A percentile compares a stretch with the other conserved stretches of the same genome.
These are phyloP conservation scores for Podarcis raffonei DNA, from an alignment of 2,113 vertebrate species.

Conservation along the genomic window DNA sequence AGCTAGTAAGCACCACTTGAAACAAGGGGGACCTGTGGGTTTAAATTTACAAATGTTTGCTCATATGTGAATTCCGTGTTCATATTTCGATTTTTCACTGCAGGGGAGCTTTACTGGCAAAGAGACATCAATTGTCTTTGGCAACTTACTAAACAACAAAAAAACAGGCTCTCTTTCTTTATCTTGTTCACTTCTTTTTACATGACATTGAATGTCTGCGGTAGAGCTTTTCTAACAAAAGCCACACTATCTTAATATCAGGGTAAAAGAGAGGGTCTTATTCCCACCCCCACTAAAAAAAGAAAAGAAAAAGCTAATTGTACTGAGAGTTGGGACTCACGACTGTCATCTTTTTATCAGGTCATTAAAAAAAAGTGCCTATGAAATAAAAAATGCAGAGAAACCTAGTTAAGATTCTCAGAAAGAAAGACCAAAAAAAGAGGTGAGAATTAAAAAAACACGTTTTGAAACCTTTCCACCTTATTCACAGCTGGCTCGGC, in stretches of 20 bases:
- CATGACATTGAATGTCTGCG: conserved; percentile 7
- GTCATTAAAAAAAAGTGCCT: conserved; percentile 21
- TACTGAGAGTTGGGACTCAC: conserved; percentile 27
- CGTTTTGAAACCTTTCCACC: conserved; percentile 34
- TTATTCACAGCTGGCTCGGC: conserved; percentile 3
- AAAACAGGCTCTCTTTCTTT: neutral
- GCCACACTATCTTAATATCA: neutral
- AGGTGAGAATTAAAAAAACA: conserved; percentile 12
- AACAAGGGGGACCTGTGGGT: neutral
- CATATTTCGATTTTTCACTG: neutral
- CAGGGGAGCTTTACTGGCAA: neutral
- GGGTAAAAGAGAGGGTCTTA: conserved; percentile 21
- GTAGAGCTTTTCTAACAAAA: conserved; percentile 22
- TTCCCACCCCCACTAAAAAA: neutral
- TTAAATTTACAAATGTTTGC: conserved; percentile 4
- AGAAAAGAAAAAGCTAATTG: conserved; percentile 8
- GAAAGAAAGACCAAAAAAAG: neutral
- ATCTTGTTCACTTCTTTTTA: conserved; percentile 3
- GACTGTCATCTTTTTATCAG: neutral
- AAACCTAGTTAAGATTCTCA: conserved; percentile 45
- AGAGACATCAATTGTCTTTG: neutral
- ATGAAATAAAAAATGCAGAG: neutral
- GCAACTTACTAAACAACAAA: conserved; percentile 3
- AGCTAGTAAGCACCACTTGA: neutral
- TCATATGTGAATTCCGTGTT: neutral